Evolutionary conservation across 2,888 invertebrate species (phyloP), one percentile per base, ranked within the genome.

Genomic region (Smittia aterrima): DNA sequence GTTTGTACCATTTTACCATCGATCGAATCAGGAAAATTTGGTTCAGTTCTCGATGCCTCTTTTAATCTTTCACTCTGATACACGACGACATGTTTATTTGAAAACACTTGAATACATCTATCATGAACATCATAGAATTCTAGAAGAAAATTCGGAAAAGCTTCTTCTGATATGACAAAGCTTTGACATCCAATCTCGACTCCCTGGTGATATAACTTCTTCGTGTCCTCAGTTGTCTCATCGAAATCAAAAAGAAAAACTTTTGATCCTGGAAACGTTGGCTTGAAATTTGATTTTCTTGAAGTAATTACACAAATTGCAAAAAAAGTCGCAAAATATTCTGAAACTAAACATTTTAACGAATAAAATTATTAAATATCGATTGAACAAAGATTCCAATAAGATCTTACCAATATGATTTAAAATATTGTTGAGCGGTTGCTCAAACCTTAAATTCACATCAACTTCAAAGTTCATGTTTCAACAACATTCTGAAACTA

Each of bases 51-150:
- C 16, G 47, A 47, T 7, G 13, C 16, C n/a, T n/a, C n/a, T n/a
- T 47, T 47, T 47, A 3, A 7, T 47, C 16, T 47, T 32, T 6
- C 32, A 24, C 38, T 27, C 1, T 58, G 47, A 41, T 73, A 73
- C 1, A 73, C 64, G 11, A 73, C 2, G 13, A 73, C 24, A 18
- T 73, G 72, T 32, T 73, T 73, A 1, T 73, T 38, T 13, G 58
- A 20, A 25, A 22, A 73, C 6, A 62, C 62, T 58, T 73, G 72
- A 24, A 58, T 40, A 7, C 22, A 62, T 1, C 11, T 40, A 9
- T 73, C 72, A 25, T 73, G 72, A 9, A 73, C 9, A 32, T 73
- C 72, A 62, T 62, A 11, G 38, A 73, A 73, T 2, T 73, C 41
- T n/a, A 20, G 20, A 1, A 73, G 4, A 40, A 73, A 73, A 13